These are phyloP conservation scores for Aphodius granarius DNA, from an alignment of 2,888 invertebrate species.

Conservation along the genomic window DNA sequence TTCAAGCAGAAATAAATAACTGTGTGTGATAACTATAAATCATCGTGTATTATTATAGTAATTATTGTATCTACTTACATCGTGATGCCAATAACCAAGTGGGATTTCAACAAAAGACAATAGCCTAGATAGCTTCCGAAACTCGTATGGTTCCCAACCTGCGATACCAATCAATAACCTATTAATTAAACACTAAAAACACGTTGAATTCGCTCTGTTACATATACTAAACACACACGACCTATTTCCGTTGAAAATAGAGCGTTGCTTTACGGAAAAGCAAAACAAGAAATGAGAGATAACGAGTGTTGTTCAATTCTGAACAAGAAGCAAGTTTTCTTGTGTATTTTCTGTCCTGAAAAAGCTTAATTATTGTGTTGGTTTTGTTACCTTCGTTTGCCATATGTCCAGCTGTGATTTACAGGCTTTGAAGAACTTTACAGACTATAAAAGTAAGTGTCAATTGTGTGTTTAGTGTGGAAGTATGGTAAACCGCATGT, in stretches of 20 bases:
- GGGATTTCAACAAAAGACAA: conserved; percentile 54
- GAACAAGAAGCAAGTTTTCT: not conserved
- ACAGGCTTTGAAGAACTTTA: not conserved
- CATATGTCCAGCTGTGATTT: not conserved
- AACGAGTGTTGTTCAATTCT: not conserved
- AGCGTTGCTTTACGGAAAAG: not conserved
- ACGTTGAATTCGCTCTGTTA: not conserved
- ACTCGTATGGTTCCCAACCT: conserved; percentile 47
- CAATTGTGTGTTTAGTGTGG: not conserved
- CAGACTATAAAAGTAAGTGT: not conserved
- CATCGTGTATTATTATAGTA: too few species aligned
- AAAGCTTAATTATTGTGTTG: not conserved
- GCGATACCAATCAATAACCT: conserved; percentile 23
- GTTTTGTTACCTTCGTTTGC: not conserved
- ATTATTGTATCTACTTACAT: too few species aligned
- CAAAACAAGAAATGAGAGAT: not conserved
- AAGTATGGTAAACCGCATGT: not conserved
- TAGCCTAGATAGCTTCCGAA: conserved; percentile 48
- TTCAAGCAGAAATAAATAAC: too few species aligned
- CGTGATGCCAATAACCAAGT: conserved; percentile 47
- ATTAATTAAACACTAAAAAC: conserved; percentile 9
- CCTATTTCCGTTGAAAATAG: not conserved
- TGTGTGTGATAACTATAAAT: too few species aligned
- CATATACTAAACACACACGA: not conserved
- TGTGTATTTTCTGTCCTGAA: not conserved